A percentile compares a stretch with the other conserved stretches of the same genome.
These are phyloP conservation scores for Laothoe populi DNA, from an alignment of 2,888 invertebrate genomes.

Conservation along the genomic window DNA sequence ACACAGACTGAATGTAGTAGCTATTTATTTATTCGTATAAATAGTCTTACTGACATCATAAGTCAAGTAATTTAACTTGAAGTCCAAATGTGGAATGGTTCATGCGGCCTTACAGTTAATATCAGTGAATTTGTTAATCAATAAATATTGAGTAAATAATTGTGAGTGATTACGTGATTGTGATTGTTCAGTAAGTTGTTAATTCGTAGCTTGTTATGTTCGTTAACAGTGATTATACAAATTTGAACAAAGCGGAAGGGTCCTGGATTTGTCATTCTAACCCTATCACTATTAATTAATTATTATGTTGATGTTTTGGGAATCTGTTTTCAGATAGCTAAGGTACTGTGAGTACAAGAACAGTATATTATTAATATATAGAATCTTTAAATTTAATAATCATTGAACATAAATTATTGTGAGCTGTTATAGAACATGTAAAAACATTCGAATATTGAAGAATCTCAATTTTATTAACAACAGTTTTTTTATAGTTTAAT, in stretches of 20 bases:
- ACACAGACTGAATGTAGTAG: conserved; percentile 24
- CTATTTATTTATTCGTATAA: conserved; percentile 29
- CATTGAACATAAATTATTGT: no score
- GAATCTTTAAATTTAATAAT: no score
- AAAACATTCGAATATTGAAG: no score
- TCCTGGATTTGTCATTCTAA: neutral
- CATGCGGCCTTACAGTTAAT: neutral
- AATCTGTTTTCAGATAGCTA: no score
- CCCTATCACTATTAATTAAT: neutral
- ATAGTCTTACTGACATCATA: conserved; percentile 27
- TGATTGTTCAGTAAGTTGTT: conserved; percentile 10
- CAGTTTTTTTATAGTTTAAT: no score
- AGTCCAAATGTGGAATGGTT: conserved; percentile 12
- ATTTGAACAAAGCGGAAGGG: neutral
- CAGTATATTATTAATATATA: no score
- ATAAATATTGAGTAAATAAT: neutral
- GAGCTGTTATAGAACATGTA: no score
- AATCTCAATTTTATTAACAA: no score
- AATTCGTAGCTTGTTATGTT: neutral
- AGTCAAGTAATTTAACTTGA: conserved; percentile 26
- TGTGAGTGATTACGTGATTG: neutral
- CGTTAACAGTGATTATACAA: neutral
- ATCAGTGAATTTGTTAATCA: neutral
- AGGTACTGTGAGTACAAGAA: no score
- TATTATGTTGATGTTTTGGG: neutral